Evolutionary conservation across 2,797 vertebrate species (phyloP).

Genomic region (Phoebastria nigripes): DNA sequence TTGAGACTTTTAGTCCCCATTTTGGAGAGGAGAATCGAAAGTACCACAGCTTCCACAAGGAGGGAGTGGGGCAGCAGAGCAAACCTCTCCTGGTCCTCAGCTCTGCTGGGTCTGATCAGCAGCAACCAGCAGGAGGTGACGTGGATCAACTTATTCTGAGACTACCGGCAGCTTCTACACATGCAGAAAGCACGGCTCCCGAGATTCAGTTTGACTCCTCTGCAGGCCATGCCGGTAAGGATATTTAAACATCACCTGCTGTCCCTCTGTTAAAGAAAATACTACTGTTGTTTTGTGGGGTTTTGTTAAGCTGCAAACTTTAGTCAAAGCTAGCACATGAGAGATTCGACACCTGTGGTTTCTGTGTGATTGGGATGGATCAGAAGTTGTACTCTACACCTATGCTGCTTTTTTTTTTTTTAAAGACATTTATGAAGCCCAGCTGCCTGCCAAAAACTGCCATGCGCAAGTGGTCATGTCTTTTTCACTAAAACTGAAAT

Average conservation of each 20-base stretch:
- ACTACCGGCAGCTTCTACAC: neutral
- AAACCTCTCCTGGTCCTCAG: neutral
- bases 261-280: neutral
- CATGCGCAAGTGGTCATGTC: neutral
- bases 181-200: neutral
- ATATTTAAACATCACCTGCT: neutral
- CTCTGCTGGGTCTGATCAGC: constrained; percentile 39
- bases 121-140: neutral
- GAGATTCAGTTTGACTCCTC: constrained; percentile 21
- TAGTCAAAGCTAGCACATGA: neutral
- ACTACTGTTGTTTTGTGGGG: neutral
- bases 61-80: neutral
- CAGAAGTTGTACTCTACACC: neutral
- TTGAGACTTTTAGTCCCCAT: constrained; percentile 77
- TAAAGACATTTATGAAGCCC: neutral
- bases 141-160: constrained; percentile 36
- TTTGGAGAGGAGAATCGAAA: constrained; percentile 53
- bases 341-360: neutral
- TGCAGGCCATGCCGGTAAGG: constrained; percentile 50
- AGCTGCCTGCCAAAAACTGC: neutral
- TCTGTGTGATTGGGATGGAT: neutral
- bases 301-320: neutral
- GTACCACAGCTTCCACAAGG: neutral
- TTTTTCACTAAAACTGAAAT: constrained; percentile 23
- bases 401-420: neutral